Percentiles rank a stretch among this genome's conserved stretches.
These are phyloP conservation scores for Drosophila sulfurigaster DNA, from an alignment of 1,140 invertebrate genomes.

Conservation along the genomic window DNA sequence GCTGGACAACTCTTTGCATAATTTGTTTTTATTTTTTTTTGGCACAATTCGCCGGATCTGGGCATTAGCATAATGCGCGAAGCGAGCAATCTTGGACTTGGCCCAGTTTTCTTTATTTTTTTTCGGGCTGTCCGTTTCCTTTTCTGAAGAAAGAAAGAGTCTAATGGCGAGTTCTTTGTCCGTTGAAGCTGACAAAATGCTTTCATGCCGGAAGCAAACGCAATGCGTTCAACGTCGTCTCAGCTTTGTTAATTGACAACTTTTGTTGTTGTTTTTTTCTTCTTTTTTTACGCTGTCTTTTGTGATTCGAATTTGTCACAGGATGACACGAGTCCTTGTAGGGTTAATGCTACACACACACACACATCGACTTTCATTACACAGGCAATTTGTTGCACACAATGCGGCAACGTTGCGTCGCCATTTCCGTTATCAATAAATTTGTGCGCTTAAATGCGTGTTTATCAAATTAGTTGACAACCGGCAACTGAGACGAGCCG, in stretches of 20 bases:
- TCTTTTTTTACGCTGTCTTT: slow-evolving; percentile 58
- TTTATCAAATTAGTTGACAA: slow-evolving; percentile 73
- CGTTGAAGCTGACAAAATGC: slow-evolving; percentile 72
- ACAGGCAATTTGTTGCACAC: slow-evolving; percentile 78
- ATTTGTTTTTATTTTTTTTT: not conserved
- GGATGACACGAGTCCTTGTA: slow-evolving; percentile 39
- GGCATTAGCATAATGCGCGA: slow-evolving; percentile 34
- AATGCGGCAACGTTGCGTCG: slow-evolving; percentile 46
- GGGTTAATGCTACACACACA: slow-evolving; percentile 8
- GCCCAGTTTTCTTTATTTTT: not conserved
- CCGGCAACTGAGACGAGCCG: not conserved
- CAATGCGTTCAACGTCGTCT: slow-evolving; percentile 67
- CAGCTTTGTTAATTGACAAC: slow-evolving; percentile 47
- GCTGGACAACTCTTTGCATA: slow-evolving; percentile 2
- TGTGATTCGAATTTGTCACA: slow-evolving; percentile 79
- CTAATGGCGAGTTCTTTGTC: slow-evolving; percentile 54
- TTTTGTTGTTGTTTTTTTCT: slow-evolving; percentile 17
- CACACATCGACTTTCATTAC: slow-evolving; percentile 59
- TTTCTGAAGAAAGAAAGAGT: not conserved
- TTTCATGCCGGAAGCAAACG: slow-evolving; percentile 80
- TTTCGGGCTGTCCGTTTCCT: slow-evolving; percentile 18
- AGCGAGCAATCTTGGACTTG: slow-evolving; percentile 1
- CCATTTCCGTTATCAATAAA: slow-evolving; percentile 76
- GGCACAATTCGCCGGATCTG: slow-evolving; percentile 4
- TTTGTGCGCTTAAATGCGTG: slow-evolving; percentile 71